A percentile compares a stretch with the other conserved stretches of the same genome.
phyloP scores from a whole-genome alignment of 2,888 invertebrate species.

The Lasioglossum zephyrum region DNA sequence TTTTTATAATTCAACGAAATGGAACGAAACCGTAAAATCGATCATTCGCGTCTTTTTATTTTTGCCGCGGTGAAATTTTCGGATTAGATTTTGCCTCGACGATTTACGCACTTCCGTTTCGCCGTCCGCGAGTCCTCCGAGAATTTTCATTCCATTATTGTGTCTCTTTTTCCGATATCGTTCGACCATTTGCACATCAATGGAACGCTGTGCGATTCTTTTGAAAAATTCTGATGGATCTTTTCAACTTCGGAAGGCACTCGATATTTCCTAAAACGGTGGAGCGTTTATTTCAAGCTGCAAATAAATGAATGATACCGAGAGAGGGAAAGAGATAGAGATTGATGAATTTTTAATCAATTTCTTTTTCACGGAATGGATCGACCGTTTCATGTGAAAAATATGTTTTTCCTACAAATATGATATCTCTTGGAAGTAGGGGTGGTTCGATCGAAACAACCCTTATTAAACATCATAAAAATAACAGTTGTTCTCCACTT shows the following conservation, averaged over 20 bases:
- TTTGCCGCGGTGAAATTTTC: not conserved
- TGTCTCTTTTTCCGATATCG: not conserved
- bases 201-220: not conserved
- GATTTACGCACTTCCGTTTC: not conserved
- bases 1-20: not conserved
- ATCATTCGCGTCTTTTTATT: not conserved
- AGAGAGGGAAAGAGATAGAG: no score
- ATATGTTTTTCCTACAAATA: no score
- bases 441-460: no score
- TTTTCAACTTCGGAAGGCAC: not conserved
- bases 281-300: not conserved
- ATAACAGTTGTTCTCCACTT: no score
- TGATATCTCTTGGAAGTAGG: no score
- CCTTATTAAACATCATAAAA: no score
- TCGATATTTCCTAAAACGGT: not conserved
- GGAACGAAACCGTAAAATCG: slow-evolving; percentile 12
- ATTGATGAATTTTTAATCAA: no score
- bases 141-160: not conserved
- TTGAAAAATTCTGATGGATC: not conserved
- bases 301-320: not conserved
- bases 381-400: not conserved
- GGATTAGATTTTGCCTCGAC: not conserved
- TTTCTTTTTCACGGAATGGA: not conserved
- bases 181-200: not conserved
- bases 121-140: not conserved